A percentile compares a stretch with the other conserved stretches of the same genome.
Evolutionary conservation across 2,797 vertebrate genomes (phyloP).

Genomic region (Pyrrhura leucotis): DNA sequence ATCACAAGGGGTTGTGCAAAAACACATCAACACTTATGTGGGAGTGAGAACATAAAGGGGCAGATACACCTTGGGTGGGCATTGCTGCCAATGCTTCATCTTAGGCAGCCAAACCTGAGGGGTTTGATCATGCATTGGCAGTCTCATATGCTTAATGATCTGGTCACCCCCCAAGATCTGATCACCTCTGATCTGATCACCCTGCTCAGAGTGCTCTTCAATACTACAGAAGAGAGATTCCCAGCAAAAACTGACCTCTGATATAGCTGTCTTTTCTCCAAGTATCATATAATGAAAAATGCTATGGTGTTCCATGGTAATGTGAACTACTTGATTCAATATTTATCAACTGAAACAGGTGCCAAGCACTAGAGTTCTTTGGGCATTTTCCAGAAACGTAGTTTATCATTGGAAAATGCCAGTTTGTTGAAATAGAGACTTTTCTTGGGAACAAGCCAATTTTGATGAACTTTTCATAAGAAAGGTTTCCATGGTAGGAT

Average conservation of each 20-base stretch:
- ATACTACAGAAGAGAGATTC: neutral
- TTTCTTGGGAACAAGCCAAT: neutral
- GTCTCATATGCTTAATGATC: neutral
- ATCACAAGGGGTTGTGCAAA: neutral
- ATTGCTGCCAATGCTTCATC: neutral
- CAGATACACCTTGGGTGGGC: neutral
- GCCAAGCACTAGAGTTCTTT: neutral
- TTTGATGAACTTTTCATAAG: conserved; percentile 40
- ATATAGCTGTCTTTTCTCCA: neutral
- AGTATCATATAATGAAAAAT: neutral
- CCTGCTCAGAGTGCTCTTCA: neutral
- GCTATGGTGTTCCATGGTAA: neutral
- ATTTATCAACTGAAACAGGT: conserved; percentile 41
- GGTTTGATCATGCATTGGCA: neutral
- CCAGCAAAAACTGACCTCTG: neutral
- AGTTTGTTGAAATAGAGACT: conserved; percentile 22
- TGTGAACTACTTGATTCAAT: conserved; percentile 21
- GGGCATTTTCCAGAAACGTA: conserved; percentile 29
- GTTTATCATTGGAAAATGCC: conserved; percentile 9
- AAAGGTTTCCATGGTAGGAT: neutral
- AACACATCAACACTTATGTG: neutral
- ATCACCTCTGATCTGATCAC: neutral
- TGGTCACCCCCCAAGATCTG: neutral
- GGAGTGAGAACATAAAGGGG: neutral
- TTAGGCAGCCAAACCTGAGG: neutral